phyloP scores from a whole-genome alignment of 2,113 vertebrate species.

The Protomyctophum bolini region DNA sequence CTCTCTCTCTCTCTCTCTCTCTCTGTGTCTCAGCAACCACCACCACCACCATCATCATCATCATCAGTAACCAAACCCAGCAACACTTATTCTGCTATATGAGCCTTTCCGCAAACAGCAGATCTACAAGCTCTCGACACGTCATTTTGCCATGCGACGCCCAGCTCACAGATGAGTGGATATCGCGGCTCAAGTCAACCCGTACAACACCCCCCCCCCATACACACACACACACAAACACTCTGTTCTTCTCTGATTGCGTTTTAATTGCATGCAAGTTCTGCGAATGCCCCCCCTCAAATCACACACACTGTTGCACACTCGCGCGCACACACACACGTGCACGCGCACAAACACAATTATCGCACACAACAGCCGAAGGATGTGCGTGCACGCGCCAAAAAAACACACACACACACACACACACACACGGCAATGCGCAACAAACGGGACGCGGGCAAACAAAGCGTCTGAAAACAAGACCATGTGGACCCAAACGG shows the following conservation, averaged over 20 bases:
- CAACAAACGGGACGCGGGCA: too few species aligned
- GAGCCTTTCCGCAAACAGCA: background rate
- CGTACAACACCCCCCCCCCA: background rate
- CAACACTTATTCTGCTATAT: background rate
- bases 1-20: too few species aligned
- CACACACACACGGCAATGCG: too few species aligned
- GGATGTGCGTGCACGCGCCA: background rate
- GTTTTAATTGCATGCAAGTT: slow-evolving; percentile 51
- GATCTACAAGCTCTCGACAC: background rate
- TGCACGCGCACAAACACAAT: background rate
- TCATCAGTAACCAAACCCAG: background rate
- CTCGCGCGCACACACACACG: slow-evolving; percentile 1
- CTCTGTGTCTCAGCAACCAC: too few species aligned
- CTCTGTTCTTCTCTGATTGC: slow-evolving; percentile 52
- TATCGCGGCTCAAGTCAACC: background rate
- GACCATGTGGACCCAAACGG: too few species aligned
- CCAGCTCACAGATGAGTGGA: too few species aligned
- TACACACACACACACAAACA: slow-evolving; percentile 1
- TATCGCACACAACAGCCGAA: background rate
- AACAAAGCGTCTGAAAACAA: too few species aligned
- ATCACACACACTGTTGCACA: background rate
- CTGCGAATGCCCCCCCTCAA: slow-evolving; percentile 36
- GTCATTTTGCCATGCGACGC: background rate
- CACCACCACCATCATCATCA: too few species aligned
- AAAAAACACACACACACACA: background rate